These are phyloP conservation scores for Hephaestus fuliginosus DNA, from an alignment of 2,797 vertebrate species.

Conservation along the genomic window DNA sequence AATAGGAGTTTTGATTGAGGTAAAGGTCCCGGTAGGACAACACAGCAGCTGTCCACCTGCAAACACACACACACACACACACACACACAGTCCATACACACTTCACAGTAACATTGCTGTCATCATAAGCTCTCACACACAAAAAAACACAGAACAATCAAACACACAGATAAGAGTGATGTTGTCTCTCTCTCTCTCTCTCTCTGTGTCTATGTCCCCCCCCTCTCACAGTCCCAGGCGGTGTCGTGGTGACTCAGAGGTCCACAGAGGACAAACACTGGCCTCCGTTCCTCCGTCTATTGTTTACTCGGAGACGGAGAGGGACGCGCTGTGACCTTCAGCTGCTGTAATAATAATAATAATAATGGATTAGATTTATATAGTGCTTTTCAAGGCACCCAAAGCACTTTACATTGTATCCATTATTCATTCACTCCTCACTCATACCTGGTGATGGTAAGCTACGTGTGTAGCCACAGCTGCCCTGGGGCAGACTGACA, in stretches of 20 bases:
- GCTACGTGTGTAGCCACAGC: no score
- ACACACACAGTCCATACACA: background rate
- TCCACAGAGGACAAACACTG: constrained; percentile 55
- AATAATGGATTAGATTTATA: no score
- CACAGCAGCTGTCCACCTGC: background rate
- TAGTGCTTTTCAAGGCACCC: no score
- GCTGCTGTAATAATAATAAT: no score
- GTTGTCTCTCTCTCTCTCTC: constrained; percentile 14
- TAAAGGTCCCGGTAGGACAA: background rate
- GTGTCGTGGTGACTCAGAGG: constrained; percentile 56
- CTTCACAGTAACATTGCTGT: background rate
- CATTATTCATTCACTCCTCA: no score
- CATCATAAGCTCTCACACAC: constrained; percentile 25
- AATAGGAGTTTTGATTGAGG: background rate
- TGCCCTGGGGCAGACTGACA: no score
- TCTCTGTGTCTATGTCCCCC: constrained; percentile 17
- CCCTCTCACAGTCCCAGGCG: constrained; percentile 37
- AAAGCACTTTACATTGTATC: no score
- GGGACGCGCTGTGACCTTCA: background rate
- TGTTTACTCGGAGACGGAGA: constrained; percentile 35
- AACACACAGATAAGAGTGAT: constrained; percentile 20
- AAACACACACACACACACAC: constrained; percentile 13
- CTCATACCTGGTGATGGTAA: no score
- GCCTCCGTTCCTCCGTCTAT: constrained; percentile 30
- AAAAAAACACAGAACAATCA: constrained; percentile 40